phyloP scores from a whole-genome alignment of 2,113 vertebrate species.

The Saguinus imperator region DNA sequence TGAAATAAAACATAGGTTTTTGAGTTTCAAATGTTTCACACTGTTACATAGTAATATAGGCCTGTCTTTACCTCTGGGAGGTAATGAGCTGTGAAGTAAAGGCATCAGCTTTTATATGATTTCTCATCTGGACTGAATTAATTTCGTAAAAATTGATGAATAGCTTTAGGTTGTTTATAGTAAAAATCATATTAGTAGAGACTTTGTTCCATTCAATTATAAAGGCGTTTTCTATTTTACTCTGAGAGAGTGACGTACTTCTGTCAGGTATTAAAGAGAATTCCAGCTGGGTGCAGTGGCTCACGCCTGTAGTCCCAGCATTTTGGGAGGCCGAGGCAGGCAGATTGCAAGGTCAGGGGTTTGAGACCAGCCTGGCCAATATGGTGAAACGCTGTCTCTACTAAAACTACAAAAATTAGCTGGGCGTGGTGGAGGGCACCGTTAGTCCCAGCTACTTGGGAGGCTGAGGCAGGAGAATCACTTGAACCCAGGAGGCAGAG shows the following conservation, averaged over 20 bases:
- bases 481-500: too few species aligned
- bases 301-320: too few species aligned
- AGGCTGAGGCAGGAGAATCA: too few species aligned
- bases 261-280: background rate
- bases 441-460: too few species aligned
- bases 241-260: background rate
- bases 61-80: background rate
- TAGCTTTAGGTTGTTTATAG: background rate
- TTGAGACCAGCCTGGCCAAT: too few species aligned
- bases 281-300: background rate
- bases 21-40: background rate
- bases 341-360: too few species aligned
- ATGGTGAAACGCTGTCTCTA: too few species aligned
- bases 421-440: too few species aligned
- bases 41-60: background rate
- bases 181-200: background rate
- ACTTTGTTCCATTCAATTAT: background rate
- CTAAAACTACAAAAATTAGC: too few species aligned
- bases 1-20: background rate
- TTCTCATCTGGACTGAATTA: slow-evolving; percentile 28
- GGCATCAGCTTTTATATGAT: background rate
- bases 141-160: background rate
- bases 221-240: background rate
- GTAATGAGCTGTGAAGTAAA: background rate
- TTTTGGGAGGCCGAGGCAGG: too few species aligned